Evolutionary conservation across 2,888 invertebrate species (phyloP).

Genomic region (Leucophora obtusa): DNA sequence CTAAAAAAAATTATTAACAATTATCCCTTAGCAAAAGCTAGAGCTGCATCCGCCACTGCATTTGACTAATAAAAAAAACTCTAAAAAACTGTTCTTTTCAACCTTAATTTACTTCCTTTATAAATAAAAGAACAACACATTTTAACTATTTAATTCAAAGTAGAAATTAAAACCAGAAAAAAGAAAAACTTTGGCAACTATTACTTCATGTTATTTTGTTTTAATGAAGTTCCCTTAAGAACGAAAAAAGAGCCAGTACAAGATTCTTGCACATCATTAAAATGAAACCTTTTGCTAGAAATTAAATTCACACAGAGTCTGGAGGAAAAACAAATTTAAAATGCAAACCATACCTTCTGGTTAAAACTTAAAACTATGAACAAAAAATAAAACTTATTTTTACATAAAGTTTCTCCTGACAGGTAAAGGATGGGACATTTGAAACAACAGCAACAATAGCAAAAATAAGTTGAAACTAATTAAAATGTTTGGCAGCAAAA

Average conservation of each 20-base stretch:
- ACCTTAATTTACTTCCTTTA: conserved; percentile 12
- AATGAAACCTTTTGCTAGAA: conserved; percentile 57
- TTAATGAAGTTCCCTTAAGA: conserved; percentile 59
- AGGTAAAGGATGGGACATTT: conserved; percentile 44
- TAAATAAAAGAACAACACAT: conserved; percentile 18
- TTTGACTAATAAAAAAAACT: background rate
- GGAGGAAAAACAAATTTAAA: conserved; percentile 50
- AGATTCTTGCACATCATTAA: conserved; percentile 57
- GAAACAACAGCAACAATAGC: background rate
- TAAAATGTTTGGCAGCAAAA: conserved; percentile 40
- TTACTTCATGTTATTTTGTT: conserved; percentile 46
- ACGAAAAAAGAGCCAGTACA: background rate
- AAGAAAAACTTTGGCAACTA: conserved; percentile 53
- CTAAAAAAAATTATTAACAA: too few relatives aligned
- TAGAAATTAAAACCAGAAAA: conserved; percentile 25
- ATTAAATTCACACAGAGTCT: conserved; percentile 58
- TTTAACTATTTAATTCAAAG: conserved; percentile 14
- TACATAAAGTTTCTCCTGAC: conserved; percentile 46
- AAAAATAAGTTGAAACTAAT: conserved; percentile 38
- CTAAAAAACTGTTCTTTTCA: background rate
- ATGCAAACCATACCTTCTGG: conserved; percentile 61
- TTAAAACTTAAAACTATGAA: conserved; percentile 41
- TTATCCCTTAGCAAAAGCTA: too few relatives aligned
- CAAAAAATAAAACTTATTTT: background rate
- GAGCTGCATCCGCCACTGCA: too few relatives aligned